Evolutionary conservation across 2,797 vertebrate species (phyloP).

Genomic region (Sylvia borin): DNA sequence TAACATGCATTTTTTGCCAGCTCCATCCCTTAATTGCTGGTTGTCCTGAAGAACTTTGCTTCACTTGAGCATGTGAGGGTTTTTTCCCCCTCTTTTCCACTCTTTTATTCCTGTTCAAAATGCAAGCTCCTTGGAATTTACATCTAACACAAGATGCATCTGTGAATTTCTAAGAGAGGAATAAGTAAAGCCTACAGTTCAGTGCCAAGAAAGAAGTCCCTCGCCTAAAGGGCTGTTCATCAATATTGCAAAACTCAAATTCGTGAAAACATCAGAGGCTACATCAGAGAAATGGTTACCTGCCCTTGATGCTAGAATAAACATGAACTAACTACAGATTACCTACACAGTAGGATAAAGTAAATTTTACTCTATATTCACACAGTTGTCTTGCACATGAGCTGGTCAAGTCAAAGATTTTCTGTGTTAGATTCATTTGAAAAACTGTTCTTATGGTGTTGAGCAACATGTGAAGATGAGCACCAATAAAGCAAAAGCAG

Average conservation of each 20-base stretch:
- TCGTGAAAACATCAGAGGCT: not conserved
- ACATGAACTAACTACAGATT: not conserved
- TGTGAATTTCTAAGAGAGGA: not conserved
- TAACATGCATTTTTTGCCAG: not conserved
- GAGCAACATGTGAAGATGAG: not conserved
- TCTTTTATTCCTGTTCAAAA: not conserved
- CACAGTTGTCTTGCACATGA: not conserved
- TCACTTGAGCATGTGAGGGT: accelerated
- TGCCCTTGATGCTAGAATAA: not conserved
- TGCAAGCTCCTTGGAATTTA: not conserved
- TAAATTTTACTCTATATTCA: not conserved
- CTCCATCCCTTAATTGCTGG: not conserved
- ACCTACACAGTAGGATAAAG: not conserved
- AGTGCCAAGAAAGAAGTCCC: not conserved
- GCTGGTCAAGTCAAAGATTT: not conserved
- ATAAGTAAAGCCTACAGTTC: not conserved
- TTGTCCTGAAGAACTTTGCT: not conserved
- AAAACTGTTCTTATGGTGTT: not conserved
- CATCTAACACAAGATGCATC: not conserved
- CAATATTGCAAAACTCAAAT: not conserved
- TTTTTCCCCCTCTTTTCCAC: not conserved
- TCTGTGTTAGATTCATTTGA: not conserved
- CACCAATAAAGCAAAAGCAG: not conserved
- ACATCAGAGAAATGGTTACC: not conserved
- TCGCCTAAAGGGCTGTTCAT: not conserved